Percentiles rank a stretch among this genome's conserved stretches.
Conservation (phyloP, 2,888 invertebrate genomes). For the Branchipolynoe longqiensis region DNA sequence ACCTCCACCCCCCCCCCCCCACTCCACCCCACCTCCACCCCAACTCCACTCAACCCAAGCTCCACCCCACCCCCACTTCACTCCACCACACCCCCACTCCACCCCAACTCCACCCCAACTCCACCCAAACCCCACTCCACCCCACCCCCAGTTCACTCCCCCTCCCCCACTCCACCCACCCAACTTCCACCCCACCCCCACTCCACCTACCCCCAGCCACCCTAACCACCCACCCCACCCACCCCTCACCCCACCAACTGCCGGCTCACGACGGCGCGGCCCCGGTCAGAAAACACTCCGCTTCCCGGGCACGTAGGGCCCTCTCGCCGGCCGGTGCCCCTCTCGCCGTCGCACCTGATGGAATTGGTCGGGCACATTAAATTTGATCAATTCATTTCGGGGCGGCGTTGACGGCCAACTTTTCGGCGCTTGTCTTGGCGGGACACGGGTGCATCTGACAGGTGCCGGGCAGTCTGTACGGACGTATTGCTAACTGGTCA, state of each 20-base stretch:
- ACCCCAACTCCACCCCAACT: background rate
- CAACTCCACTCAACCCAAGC: background rate
- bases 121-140: background rate
- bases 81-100: background rate
- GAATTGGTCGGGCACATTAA: constrained; percentile 47
- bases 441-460: constrained; percentile 39
- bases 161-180: constrained; percentile 1
- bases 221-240: too few species aligned
- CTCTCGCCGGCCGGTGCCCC: constrained; percentile 12
- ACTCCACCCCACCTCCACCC: background rate
- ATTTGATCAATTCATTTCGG: constrained; percentile 52
- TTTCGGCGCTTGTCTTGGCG: too few species aligned
- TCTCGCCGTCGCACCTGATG: constrained; percentile 46
- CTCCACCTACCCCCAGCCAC: too few species aligned
- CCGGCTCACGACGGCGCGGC: too few species aligned
- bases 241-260: too few species aligned
- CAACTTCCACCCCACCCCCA: too few species aligned
- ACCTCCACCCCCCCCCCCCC: background rate
- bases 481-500: too few species aligned
- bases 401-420: constrained; percentile 40
- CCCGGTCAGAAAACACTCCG: constrained; percentile 31
- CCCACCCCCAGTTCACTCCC: background rate
- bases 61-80: background rate
- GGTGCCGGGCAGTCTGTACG: constrained; percentile 50
- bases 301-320: constrained; percentile 35